Base-by-base conservation (phyloP, 2,113 vertebrate species). In the Epinephelus lanceolatus region DNA sequence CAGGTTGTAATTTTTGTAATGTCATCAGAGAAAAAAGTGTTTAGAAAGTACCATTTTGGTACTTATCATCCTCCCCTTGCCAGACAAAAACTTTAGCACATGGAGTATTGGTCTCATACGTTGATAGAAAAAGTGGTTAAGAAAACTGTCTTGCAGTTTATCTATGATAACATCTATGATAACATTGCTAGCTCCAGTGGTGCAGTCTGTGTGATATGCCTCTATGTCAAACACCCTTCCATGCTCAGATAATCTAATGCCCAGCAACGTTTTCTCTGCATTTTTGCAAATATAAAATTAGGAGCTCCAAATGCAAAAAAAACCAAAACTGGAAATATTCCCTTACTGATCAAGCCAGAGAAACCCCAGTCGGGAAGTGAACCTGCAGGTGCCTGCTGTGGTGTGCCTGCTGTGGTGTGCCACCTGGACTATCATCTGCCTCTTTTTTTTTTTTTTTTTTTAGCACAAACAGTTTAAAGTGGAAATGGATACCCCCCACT, bases 351-450 rank as follows among this genome's bases (percentile, higher is more conserved):
- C 17, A 72, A 59, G 67, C 78, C 73, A 65, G 27, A 27, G 60
- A 23, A 55, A 19, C 12, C 49, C 68, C 60, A 76, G 65, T 53
- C 59, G 55, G 53, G 60, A 40, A 42, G 1, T 62, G 37, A 73
- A 78, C 27, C 23, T 60, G 18, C 37, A 72, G 71, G 45, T 76
- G 17, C 59, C 27, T 65, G 72, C 19, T n/a, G 15, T 18, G 15
- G 60, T 71, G 66, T 52, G 42, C 67, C 78, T 65, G 72, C 19
- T n/a, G 15, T 18, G 15, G 60, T 71, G 66, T 52, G 42, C 67
- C 78, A 81, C 84, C 78, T 68, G 61, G 61, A 77, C 49, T 15
- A n/a, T 45, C n/a, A 7, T 61, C 71, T 47, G 55, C 15, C 65
- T 13, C 21, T 51, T 27, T 65, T 63, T 49, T 10, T 42, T 9